Evolutionary conservation across 2,113 vertebrate species (phyloP).

Genomic region (Pseudolaguvia tuberculata): DNA sequence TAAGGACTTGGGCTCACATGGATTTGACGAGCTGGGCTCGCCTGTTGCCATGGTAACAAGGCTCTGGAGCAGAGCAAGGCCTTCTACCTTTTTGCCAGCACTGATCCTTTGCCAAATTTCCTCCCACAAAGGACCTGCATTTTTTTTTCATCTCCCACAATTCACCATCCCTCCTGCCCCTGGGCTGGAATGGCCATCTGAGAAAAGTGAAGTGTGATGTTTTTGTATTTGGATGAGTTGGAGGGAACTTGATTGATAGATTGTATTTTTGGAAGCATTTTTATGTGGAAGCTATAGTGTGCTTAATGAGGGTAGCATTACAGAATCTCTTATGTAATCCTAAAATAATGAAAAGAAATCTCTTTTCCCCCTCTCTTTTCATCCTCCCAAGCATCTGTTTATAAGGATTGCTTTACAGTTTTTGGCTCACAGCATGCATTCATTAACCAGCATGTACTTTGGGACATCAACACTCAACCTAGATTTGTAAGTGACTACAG

Average conservation of each 20-base stretch:
- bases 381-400: conserved; percentile 40
- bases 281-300: conserved; percentile 7
- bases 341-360: neutral
- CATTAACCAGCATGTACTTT: conserved; percentile 36
- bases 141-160: conserved; percentile 38
- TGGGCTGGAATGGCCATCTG: conserved; percentile 47
- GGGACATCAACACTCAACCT: conserved; percentile 31
- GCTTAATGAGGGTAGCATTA: conserved; percentile 33
- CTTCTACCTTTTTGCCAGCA: conserved; percentile 40
- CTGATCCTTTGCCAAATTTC: conserved; percentile 53
- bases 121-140: conserved; percentile 46
- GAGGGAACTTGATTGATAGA: neutral
- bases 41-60: conserved; percentile 56
- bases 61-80: conserved; percentile 40
- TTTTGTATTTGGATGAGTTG: neutral
- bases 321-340: conserved; percentile 42
- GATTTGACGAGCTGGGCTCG: conserved; percentile 46
- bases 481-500: conserved; percentile 27
- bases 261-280: conserved; percentile 23
- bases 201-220: conserved; percentile 23
- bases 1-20: conserved; percentile 23
- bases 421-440: conserved; percentile 34
- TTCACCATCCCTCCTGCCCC: conserved; percentile 20
- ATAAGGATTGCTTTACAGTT: conserved; percentile 28
- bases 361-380: conserved; percentile 26